phyloP scores from a whole-genome alignment of 30 jellyfish, hydroid and myxozoan genomes.

The Cassiopea xamachana region DNA sequence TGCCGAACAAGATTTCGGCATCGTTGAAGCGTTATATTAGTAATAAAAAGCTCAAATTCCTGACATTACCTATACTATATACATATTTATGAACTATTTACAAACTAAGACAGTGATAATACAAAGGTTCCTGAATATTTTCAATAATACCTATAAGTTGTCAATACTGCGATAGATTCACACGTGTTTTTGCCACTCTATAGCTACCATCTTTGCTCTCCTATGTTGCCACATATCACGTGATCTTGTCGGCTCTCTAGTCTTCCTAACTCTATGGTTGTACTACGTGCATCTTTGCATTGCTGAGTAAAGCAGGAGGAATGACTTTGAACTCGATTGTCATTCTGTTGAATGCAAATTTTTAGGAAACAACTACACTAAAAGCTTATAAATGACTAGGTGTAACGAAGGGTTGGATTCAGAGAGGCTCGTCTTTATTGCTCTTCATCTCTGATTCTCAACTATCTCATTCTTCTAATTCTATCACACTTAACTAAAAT shows the following conservation, averaged over 20 bases:
- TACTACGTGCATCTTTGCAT: too few species aligned
- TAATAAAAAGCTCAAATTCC: background rate
- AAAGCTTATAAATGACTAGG: too few species aligned
- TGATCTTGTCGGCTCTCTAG: constrained; percentile 13
- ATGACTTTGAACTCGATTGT: too few species aligned
- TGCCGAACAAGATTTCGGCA: constrained; percentile 50
- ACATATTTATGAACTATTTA: constrained; percentile 8
- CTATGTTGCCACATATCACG: constrained; percentile 29
- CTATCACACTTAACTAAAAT: too few species aligned
- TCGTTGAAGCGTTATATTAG: background rate
- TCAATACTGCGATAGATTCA: background rate
- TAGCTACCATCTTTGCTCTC: constrained; percentile 25
- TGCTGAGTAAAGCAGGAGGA: too few species aligned
- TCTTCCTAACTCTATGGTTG: background rate
- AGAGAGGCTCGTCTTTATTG: too few species aligned
- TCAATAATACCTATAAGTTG: background rate
- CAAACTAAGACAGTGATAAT: background rate
- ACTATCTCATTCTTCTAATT: too few species aligned
- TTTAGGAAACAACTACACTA: too few species aligned
- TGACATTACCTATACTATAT: background rate
- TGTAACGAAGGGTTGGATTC: too few species aligned
- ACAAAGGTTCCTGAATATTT: too few species aligned
- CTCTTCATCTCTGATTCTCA: too few species aligned
- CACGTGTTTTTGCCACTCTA: constrained; percentile 29
- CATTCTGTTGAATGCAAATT: too few species aligned